Percentiles rank a stretch among this genome's conserved stretches.
These are phyloP conservation scores for Sycophila texana DNA, from an alignment of 2,888 invertebrate genomes.

Conservation along the genomic window DNA sequence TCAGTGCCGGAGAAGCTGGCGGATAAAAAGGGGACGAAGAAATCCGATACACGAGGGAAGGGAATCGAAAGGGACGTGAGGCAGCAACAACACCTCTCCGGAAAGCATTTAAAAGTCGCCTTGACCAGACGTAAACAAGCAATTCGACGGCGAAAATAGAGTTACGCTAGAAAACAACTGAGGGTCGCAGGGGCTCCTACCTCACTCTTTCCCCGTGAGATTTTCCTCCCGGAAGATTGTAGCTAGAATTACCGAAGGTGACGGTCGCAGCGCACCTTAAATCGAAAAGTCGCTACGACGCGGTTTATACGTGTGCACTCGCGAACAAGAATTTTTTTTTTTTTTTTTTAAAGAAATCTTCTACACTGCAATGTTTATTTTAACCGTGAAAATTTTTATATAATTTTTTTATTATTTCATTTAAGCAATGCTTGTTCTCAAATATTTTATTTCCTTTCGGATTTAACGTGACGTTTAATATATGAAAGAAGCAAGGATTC, in stretches of 20 bases:
- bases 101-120: conserved; percentile 60
- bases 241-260: conserved; percentile 25
- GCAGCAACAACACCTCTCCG: neutral
- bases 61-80: neutral
- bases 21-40: conserved; percentile 10
- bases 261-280: neutral
- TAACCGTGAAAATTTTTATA: neutral
- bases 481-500: no score
- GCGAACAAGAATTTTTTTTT: no score
- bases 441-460: no score
- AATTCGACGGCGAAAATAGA: conserved; percentile 58
- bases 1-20: conserved; percentile 19
- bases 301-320: neutral
- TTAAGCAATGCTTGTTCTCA: no score
- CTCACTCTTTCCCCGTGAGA: conserved; percentile 10
- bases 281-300: neutral
- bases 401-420: no score
- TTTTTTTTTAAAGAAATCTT: neutral
- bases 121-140: conserved; percentile 53
- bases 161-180: conserved; percentile 36
- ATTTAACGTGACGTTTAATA: no score
- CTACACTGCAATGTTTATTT: neutral
- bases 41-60: conserved; percentile 25
- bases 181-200: neutral
- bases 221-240: conserved; percentile 22